Conservation (phyloP, 2,113 vertebrate species). For the Indicator maculatus region DNA sequence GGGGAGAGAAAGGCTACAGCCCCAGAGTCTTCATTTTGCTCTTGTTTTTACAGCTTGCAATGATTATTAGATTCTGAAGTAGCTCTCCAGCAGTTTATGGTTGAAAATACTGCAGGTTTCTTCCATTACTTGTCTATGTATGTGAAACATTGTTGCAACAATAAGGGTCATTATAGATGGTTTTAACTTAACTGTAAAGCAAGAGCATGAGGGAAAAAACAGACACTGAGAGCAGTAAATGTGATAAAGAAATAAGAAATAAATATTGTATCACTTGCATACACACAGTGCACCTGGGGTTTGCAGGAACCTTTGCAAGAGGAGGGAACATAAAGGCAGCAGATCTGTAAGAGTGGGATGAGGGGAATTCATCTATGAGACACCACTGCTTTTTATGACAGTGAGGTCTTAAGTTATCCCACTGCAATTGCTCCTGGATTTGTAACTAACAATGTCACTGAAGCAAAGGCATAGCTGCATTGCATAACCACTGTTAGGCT, state of each 20-base stretch:
- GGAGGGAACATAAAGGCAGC: not conserved
- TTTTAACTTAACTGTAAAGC: constrained; percentile 9
- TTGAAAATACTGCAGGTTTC: not conserved
- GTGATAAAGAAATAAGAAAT: not conserved
- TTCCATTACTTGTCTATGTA: constrained; percentile 25
- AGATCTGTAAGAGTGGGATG: not conserved
- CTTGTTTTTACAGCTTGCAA: constrained; percentile 11
- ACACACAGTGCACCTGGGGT: not conserved
- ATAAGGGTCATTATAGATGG: constrained; percentile 13
- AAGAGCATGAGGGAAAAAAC: not conserved
- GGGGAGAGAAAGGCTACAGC: not conserved
- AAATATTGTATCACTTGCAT: not conserved
- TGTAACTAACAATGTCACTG: not conserved
- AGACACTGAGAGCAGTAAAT: not conserved
- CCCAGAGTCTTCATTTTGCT: not conserved
- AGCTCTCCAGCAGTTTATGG: constrained; percentile 16
- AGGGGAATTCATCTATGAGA: not conserved
- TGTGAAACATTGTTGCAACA: constrained; percentile 13
- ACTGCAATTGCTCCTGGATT: not conserved
- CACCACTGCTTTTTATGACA: not conserved
- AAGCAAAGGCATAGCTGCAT: not conserved
- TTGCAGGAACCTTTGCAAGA: not conserved
- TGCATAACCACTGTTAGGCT: not conserved
- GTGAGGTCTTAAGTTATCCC: not conserved
- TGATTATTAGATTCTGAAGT: constrained; percentile 7